A percentile compares a stretch with the other conserved stretches of the same genome.
Conservation (phyloP, 2,113 vertebrate genomes). For the Campylorhamphus procurvoides region DNA sequence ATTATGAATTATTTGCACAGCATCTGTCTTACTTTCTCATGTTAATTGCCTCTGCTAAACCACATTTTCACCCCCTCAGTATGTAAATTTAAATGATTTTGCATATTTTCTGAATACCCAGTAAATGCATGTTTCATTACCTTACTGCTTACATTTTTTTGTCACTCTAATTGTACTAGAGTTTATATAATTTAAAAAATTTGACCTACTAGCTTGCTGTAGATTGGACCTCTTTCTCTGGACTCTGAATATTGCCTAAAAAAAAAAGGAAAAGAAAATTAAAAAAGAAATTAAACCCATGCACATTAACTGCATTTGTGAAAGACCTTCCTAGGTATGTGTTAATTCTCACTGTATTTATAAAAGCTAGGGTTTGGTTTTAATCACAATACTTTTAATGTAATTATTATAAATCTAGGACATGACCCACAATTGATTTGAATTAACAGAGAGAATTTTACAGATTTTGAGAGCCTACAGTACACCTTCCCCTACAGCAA, state of each 20-base stretch:
- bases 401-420: not conserved
- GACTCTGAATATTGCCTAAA: not conserved
- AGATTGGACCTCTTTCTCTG: conserved; percentile 19
- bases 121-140: conserved; percentile 63
- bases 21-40: conserved; percentile 68
- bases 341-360: not conserved
- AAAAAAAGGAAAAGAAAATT: too few relatives aligned
- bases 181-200: conserved; percentile 46
- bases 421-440: not conserved
- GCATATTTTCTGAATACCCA: conserved; percentile 62
- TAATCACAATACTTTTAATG: not conserved
- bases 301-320: not conserved
- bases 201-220: conserved; percentile 15
- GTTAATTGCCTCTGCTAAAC: conserved; percentile 65
- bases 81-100: conserved; percentile 66
- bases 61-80: conserved; percentile 58
- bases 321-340: not conserved
- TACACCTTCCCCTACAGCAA: not conserved
- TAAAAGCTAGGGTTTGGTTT: not conserved
- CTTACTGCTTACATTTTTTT: not conserved
- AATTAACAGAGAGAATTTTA: not conserved
- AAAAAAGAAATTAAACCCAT: not conserved
- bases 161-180: conserved; percentile 30
- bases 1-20: conserved; percentile 71
- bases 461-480: not conserved